Conservation (phyloP, 2,113 vertebrate species). For the Podilymbus podiceps region DNA sequence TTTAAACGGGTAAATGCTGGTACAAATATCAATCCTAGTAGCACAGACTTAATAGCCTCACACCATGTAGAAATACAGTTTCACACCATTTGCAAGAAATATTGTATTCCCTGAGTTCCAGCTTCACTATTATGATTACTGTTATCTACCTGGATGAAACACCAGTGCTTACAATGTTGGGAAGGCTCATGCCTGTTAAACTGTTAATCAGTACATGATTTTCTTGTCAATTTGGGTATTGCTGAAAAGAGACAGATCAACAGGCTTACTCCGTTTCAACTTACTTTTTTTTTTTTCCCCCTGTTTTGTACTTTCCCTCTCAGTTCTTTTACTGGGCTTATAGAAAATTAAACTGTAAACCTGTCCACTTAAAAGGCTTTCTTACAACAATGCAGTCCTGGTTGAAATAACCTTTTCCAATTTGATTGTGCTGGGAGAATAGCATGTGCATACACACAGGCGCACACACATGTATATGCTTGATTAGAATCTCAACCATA, state of each 20-base stretch:
- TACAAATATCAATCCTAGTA: neutral
- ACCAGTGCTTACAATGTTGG: neutral
- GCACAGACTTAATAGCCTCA: neutral
- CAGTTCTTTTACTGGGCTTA: neutral
- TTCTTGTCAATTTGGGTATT: neutral
- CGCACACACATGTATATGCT: rapidly evolving
- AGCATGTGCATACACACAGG: neutral
- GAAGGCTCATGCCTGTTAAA: neutral
- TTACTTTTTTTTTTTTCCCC: neutral
- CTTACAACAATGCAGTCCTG: neutral
- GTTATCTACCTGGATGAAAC: neutral
- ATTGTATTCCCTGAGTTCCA: neutral
- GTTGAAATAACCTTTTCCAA: neutral
- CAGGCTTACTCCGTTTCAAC: neutral
- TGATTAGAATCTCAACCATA: neutral
- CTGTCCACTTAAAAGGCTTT: neutral
- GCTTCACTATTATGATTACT: neutral
- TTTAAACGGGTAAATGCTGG: neutral
- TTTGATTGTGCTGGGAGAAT: neutral
- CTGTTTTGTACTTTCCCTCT: neutral
- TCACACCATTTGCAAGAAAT: neutral
- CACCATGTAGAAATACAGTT: neutral
- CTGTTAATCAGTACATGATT: neutral
- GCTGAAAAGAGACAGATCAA: neutral
- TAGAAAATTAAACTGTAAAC: neutral